phyloP scores from a whole-genome alignment of 2,888 invertebrate genomes.

The Scaptomyza reducta region DNA sequence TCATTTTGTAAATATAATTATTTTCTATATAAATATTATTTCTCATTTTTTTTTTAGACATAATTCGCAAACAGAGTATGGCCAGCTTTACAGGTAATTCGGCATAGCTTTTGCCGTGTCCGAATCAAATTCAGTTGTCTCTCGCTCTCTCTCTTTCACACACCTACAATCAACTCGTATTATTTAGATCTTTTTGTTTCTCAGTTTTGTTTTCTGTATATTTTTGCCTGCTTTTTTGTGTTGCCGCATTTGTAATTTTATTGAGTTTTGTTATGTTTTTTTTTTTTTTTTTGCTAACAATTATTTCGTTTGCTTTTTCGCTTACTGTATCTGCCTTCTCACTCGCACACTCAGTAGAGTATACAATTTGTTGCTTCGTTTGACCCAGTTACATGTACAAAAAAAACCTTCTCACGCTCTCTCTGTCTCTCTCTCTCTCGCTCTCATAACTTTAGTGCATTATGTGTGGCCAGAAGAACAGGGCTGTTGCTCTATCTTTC shows the following conservation, averaged over 20 bases:
- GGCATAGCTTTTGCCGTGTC: slow-evolving; percentile 56
- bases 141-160: background rate
- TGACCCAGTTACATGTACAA: slow-evolving; percentile 1
- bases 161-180: slow-evolving; percentile 1
- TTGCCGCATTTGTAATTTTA: slow-evolving; percentile 28
- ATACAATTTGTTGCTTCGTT: slow-evolving; percentile 11
- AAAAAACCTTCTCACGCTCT: slow-evolving; percentile 1
- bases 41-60: slow-evolving; percentile 81
- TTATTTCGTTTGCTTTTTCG: background rate
- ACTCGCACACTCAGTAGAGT: slow-evolving; percentile 19
- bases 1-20: slow-evolving; percentile 56
- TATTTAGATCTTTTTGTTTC: slow-evolving; percentile 7
- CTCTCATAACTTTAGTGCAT: background rate
- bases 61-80: slow-evolving; percentile 84
- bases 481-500: no score
- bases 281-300: slow-evolving; percentile 20
- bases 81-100: slow-evolving; percentile 82
- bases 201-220: slow-evolving; percentile 5
- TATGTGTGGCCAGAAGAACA: slow-evolving; percentile 1
- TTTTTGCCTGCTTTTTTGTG: slow-evolving; percentile 13
- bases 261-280: slow-evolving; percentile 13
- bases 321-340: background rate
- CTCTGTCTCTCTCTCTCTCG: background rate
- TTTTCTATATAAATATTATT: slow-evolving; percentile 53
- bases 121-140: slow-evolving; percentile 36